Base-by-base conservation (phyloP, 1,140 invertebrate species). In the Penaeus indicus region DNA sequence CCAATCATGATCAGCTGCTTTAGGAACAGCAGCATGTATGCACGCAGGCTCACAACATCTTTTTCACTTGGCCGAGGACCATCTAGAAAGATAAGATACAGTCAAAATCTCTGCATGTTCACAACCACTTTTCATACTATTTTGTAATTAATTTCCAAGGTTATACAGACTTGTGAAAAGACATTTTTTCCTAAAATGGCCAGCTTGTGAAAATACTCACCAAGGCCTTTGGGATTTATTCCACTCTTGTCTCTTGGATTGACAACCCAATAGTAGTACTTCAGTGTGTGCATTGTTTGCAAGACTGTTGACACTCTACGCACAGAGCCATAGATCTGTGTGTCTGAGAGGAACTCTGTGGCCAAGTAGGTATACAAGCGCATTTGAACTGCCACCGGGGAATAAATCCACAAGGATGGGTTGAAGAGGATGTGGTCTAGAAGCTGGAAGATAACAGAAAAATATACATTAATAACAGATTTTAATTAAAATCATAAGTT, bases 371-470 rank as follows among this genome's bases (percentile, higher is more conserved):
- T 97, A 93, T 99, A 99, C 38, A 99, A 95, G 82, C 97, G 95
- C 63, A 97, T 97, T 94, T 99, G 99, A n/a, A 99, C 98, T 89
- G 96, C 95, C 21, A 98, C 97, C 77, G 97, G 97, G 21, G 98
- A 98, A 93, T 99, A 98, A 92, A 99, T 99, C 99, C 99, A 99
- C 72, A 99, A 94, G 47, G 97, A 97, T 11, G 98, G 98, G 95
- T 99, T 99, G 95, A 99, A 99, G 61, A 99, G 95, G 72, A 99
- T 96, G 94, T 99, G 97, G 94, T 99, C 99, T 94, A 99, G 95
- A 91, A 99, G 95, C 96, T 99, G 97, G 95, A 96, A 96, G 91
- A 95, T 72, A 75, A 82, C 16, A 32, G n/a, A 77, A 16, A 22
- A 42, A 8, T 38, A 8, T 61, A 47, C 54, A 42, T 75, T 69